Evolutionary conservation across 2,888 invertebrate genomes (phyloP).

Genomic region (Melitaea athalia): DNA sequence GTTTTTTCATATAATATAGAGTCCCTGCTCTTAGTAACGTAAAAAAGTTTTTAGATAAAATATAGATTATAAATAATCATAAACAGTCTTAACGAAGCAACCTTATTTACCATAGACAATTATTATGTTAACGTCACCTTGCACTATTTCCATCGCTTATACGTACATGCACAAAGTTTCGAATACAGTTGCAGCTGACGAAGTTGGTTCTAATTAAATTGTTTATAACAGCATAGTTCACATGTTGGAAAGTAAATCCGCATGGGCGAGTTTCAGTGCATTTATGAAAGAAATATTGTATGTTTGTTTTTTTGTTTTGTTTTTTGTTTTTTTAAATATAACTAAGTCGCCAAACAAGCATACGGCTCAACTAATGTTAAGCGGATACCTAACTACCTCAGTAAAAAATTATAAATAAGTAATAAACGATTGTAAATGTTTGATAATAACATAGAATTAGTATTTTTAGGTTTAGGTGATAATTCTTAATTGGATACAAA

Average conservation of each 20-base stretch:
- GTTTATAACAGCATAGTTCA: conserved; percentile 25
- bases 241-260: conserved; percentile 13
- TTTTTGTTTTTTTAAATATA: not conserved
- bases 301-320: not conserved
- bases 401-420: too few species aligned
- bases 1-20: too few species aligned
- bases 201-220: conserved; percentile 28
- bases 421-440: too few species aligned
- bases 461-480: too few species aligned
- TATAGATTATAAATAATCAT: not conserved
- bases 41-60: too few species aligned
- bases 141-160: conserved; percentile 29
- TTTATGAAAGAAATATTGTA: conserved; percentile 11
- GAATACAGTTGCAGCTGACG: conserved; percentile 20
- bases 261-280: conserved; percentile 13
- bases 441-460: too few species aligned
- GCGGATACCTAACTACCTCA: too few species aligned
- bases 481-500: too few species aligned
- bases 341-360: too few species aligned
- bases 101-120: conserved; percentile 9
- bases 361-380: too few species aligned
- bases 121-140: conserved; percentile 30
- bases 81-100: not conserved
- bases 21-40: too few species aligned
- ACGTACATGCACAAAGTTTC: conserved; percentile 14